These are phyloP conservation scores for Tenebrio molitor DNA, from an alignment of 1,140 invertebrate genomes.

Conservation along the genomic window DNA sequence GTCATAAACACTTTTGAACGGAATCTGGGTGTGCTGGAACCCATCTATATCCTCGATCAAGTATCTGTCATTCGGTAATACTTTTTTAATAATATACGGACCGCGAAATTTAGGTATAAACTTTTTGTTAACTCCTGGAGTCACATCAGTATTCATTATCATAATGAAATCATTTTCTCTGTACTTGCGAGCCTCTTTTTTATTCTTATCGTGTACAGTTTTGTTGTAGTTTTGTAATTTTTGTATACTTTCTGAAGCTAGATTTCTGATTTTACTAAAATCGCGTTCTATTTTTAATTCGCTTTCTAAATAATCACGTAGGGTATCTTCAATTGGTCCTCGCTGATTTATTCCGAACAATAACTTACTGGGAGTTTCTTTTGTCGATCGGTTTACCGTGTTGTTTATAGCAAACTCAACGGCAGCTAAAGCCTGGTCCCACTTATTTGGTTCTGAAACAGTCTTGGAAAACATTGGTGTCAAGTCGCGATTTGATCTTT, in stretches of 20 bases:
- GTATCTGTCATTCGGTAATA: conserved; percentile 58
- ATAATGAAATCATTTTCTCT: conserved; percentile 57
- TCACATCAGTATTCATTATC: conserved; percentile 55
- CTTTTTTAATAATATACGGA: conserved; percentile 57
- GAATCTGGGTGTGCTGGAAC: conserved; percentile 53
- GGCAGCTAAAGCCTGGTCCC: conserved; percentile 47
- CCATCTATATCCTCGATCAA: conserved; percentile 55
- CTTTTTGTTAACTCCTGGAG: conserved; percentile 57
- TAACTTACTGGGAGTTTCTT: conserved; percentile 50
- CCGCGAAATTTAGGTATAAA: conserved; percentile 58
- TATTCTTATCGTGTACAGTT: conserved; percentile 48
- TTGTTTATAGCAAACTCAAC: conserved; percentile 59
- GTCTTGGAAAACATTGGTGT: conserved; percentile 56
- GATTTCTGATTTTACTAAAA: conserved; percentile 8
- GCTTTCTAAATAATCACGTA: conserved; percentile 32
- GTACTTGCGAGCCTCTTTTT: conserved; percentile 52
- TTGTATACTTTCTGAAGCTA: conserved; percentile 46
- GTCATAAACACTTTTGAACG: conserved; percentile 46
- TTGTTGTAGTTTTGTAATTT: conserved; percentile 40
- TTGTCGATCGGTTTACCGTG: conserved; percentile 47
- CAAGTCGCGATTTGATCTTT: conserved; percentile 59
- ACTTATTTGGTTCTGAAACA: conserved; percentile 30
- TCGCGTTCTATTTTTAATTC: not conserved
- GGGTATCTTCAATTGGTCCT: conserved; percentile 49
- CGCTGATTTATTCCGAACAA: conserved; percentile 55